Percentiles rank a stretch among this genome's conserved stretches.
Conservation (phyloP, 2,113 vertebrate genomes). For the Synchiropus splendidus region DNA sequence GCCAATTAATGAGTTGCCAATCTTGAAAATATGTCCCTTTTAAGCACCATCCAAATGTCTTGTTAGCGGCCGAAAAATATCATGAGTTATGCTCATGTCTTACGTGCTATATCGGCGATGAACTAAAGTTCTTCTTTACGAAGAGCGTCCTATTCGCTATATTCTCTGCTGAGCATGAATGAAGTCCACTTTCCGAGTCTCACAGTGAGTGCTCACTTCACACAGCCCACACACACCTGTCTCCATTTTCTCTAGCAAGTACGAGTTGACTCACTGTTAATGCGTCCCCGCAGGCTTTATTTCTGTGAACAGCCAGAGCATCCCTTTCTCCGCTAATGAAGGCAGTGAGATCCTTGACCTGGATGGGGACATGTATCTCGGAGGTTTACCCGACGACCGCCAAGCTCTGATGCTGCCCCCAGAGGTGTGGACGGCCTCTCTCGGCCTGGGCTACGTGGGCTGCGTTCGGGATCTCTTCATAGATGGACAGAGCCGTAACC, state of each 20-base stretch:
- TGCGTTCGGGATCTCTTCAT: slow-evolving; percentile 87
- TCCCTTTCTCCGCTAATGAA: slow-evolving; percentile 79
- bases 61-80: no score
- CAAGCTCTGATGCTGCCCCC: slow-evolving; percentile 74
- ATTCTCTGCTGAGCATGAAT: no score
- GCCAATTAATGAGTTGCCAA: slow-evolving; percentile 51
- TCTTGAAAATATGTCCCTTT: no score
- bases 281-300: slow-evolving; percentile 71
- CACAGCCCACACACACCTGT: slow-evolving; percentile 48
- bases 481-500: slow-evolving; percentile 81
- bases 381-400: slow-evolving; percentile 79
- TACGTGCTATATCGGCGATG: no score
- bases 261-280: slow-evolving; percentile 24
- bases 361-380: slow-evolving; percentile 84
- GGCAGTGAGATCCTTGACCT: slow-evolving; percentile 88
- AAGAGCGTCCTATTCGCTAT: no score
- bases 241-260: slow-evolving; percentile 18
- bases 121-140: no score
- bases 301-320: slow-evolving; percentile 81
- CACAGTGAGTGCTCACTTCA: slow-evolving; percentile 22
- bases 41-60: slow-evolving; percentile 24
- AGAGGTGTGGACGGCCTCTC: slow-evolving; percentile 80
- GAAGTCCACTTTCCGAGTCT: slow-evolving; percentile 26
- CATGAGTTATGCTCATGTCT: no score
- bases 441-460: slow-evolving; percentile 83